A percentile compares a stretch with the other conserved stretches of the same genome.
Evolutionary conservation across 2,113 vertebrate species (phyloP).

Genomic region (Toxostoma redivivum): DNA sequence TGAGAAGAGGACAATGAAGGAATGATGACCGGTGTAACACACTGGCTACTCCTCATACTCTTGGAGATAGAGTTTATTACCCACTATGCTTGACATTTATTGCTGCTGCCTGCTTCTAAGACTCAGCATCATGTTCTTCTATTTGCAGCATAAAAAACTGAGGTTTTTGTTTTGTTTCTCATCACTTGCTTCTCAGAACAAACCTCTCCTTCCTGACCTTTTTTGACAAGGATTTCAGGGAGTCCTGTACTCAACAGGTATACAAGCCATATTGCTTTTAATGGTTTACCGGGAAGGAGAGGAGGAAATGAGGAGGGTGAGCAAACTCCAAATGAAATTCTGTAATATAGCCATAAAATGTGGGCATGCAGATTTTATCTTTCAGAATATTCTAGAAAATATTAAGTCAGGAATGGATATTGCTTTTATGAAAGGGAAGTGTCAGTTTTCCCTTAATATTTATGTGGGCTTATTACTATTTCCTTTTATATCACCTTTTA

Average conservation of each 20-base stretch:
- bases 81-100: background rate
- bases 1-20: background rate
- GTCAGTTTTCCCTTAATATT: constrained; percentile 15
- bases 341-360: background rate
- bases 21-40: background rate
- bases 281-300: background rate
- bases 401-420: background rate
- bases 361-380: background rate
- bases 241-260: background rate
- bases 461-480: background rate
- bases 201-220: background rate
- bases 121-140: background rate
- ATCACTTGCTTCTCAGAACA: background rate
- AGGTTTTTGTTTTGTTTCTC: background rate
- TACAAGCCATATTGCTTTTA: background rate
- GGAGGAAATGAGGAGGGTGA: background rate
- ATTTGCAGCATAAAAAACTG: background rate
- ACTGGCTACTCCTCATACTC: background rate
- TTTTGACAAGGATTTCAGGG: background rate
- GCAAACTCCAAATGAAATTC: background rate
- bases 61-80: background rate
- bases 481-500: constrained; percentile 5
- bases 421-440: background rate
- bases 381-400: background rate
- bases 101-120: background rate